A percentile compares a stretch with the other conserved stretches of the same genome.
phyloP scores from a whole-genome alignment of 2,113 vertebrate genomes.

The Pelvicachromis taeniatus region DNA sequence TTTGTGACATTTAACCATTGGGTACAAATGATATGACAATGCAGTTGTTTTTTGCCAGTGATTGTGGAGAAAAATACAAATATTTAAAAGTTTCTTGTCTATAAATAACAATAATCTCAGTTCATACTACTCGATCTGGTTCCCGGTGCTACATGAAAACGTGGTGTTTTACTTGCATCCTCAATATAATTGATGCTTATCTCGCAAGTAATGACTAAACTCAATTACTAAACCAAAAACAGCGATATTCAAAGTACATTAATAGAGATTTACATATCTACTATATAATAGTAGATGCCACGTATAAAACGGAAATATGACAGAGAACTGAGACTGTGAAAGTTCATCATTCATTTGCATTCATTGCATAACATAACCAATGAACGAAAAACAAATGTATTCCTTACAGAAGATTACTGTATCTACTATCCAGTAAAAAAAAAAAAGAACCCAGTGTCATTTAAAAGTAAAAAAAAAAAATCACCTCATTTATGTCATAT shows the following conservation, averaged over 20 bases:
- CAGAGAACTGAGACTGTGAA: neutral
- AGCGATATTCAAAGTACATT: neutral
- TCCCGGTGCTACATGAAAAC: neutral
- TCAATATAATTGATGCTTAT: neutral
- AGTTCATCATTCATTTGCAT: fast-evolving
- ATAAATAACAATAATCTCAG: neutral
- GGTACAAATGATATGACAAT: neutral
- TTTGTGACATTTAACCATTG: neutral
- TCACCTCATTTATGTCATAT: fast-evolving
- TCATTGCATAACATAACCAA: neutral
- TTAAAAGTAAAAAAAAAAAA: neutral
- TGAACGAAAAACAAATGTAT: neutral
- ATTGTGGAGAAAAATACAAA: neutral
- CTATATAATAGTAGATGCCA: neutral
- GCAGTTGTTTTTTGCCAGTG: neutral
- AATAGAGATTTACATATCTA: neutral
- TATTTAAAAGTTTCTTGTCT: neutral
- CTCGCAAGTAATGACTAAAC: neutral
- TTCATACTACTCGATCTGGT: neutral
- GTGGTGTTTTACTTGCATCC: neutral
- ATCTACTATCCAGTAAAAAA: neutral
- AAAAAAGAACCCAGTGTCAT: neutral
- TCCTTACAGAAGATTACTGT: neutral
- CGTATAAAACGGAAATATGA: neutral
- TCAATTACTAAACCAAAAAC: neutral